Conservation (phyloP, 1,140 invertebrate species). For the Agrilus planipennis region DNA sequence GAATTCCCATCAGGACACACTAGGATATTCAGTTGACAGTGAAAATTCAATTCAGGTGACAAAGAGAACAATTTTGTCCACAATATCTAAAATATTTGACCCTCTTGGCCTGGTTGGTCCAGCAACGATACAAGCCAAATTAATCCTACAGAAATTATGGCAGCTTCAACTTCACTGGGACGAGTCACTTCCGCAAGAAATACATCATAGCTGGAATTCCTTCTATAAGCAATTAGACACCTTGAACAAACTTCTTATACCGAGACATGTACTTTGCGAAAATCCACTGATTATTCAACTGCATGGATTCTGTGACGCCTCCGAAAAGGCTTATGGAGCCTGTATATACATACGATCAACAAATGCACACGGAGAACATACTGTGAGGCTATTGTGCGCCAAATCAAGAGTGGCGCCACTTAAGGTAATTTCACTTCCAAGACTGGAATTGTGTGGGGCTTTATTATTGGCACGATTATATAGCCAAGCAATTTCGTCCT, state of each 20-base stretch:
- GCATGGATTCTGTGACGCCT: constrained; percentile 30
- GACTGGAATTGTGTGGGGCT: constrained; percentile 19
- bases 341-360: constrained; percentile 22
- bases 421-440: no score
- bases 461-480: constrained; percentile 10
- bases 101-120: constrained; percentile 4
- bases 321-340: constrained; percentile 23
- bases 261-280: neutral
- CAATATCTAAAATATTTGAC: constrained; percentile 4
- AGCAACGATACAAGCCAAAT: neutral
- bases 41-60: no score
- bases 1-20: no score
- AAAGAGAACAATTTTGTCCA: constrained; percentile 2
- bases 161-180: neutral
- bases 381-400: constrained; percentile 22
- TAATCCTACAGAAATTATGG: neutral
- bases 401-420: constrained; percentile 33
- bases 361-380: constrained; percentile 10
- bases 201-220: neutral
- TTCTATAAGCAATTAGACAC: neutral
- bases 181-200: neutral
- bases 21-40: no score
- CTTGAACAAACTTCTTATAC: neutral
- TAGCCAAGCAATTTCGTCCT: constrained; percentile 1
- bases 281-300: neutral